phyloP scores from a whole-genome alignment of 1,140 invertebrate genomes.

The Oncopodura yosiiana region DNA sequence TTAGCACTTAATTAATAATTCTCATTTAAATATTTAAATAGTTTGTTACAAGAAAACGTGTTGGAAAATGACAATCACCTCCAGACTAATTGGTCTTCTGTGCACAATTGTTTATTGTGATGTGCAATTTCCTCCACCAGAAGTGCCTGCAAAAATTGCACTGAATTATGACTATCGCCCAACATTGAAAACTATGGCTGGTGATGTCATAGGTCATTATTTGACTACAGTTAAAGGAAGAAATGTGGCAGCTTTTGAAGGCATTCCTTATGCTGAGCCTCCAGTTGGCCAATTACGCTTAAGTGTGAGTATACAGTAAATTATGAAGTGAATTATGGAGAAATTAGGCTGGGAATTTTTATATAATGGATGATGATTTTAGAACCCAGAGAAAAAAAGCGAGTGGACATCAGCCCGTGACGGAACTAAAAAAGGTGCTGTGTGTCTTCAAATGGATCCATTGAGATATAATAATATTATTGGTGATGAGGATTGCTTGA shows the following conservation, averaged over 20 bases:
- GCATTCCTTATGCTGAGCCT: constrained; percentile 17
- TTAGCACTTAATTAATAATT: neutral
- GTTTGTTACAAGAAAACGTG: neutral
- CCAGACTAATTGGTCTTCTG: constrained; percentile 8
- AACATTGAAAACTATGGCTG: constrained; percentile 11
- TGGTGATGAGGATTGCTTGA: constrained; percentile 15
- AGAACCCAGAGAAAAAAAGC: constrained; percentile 16
- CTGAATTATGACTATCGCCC: constrained; percentile 18
- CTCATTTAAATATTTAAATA: neutral
- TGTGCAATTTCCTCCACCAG: constrained; percentile 12
- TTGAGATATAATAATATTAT: constrained; percentile 14
- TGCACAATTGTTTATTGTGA: constrained; percentile 21
- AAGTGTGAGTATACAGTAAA: neutral
- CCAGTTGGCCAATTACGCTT: constrained; percentile 17
- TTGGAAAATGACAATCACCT: constrained; percentile 9
- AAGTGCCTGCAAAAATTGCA: constrained; percentile 4
- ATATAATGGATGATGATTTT: too few species aligned
- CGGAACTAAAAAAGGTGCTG: constrained; percentile 11
- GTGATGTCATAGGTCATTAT: constrained; percentile 14
- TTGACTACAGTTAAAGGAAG: constrained; percentile 18
- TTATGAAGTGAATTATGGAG: too few species aligned
- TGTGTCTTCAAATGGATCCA: constrained; percentile 21
- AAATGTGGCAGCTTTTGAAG: constrained; percentile 19
- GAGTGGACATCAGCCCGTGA: constrained; percentile 5
- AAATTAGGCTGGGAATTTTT: too few species aligned